phyloP scores from a whole-genome alignment of 2,888 invertebrate genomes.

The Corbicula japonica region DNA sequence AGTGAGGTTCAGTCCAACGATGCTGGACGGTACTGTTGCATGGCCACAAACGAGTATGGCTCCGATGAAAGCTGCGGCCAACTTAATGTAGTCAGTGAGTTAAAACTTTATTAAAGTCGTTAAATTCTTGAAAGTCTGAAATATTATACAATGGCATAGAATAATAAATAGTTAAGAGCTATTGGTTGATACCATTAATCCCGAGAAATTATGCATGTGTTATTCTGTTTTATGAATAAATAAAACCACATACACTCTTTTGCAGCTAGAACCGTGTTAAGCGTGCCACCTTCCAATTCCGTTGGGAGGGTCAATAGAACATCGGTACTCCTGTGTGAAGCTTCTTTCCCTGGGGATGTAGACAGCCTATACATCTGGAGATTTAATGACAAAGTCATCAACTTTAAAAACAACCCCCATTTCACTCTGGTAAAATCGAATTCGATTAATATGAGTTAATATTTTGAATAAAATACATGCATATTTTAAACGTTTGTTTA shows the following conservation, averaged over 20 bases:
- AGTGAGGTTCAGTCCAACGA: slow-evolving; percentile 91
- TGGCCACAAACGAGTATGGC: slow-evolving; percentile 88
- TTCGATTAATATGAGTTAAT: too few relatives aligned
- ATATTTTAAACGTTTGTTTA: too few relatives aligned
- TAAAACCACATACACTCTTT: too few relatives aligned
- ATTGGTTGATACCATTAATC: too few relatives aligned
- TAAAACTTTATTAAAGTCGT: too few relatives aligned
- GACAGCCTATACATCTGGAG: slow-evolving; percentile 82
- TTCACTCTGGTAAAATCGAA: slow-evolving; percentile 75
- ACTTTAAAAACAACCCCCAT: slow-evolving; percentile 68
- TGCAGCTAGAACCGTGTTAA: slow-evolving; percentile 71
- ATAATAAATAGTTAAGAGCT: too few relatives aligned
- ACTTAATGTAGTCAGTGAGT: slow-evolving; percentile 70
- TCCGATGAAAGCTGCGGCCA: slow-evolving; percentile 71
- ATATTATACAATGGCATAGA: too few relatives aligned
- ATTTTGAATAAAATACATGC: too few relatives aligned
- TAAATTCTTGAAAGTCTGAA: too few relatives aligned
- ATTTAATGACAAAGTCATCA: slow-evolving; percentile 77
- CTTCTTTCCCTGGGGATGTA: slow-evolving; percentile 71
- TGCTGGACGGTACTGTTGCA: slow-evolving; percentile 94
- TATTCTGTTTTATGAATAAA: too few relatives aligned
- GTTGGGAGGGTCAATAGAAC: slow-evolving; percentile 77
- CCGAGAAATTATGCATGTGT: too few relatives aligned
- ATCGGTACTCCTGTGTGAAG: slow-evolving; percentile 80
- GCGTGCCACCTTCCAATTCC: slow-evolving; percentile 68